phyloP scores from a whole-genome alignment of 2,797 vertebrate species.

The Halcyon smyrnensis region DNA sequence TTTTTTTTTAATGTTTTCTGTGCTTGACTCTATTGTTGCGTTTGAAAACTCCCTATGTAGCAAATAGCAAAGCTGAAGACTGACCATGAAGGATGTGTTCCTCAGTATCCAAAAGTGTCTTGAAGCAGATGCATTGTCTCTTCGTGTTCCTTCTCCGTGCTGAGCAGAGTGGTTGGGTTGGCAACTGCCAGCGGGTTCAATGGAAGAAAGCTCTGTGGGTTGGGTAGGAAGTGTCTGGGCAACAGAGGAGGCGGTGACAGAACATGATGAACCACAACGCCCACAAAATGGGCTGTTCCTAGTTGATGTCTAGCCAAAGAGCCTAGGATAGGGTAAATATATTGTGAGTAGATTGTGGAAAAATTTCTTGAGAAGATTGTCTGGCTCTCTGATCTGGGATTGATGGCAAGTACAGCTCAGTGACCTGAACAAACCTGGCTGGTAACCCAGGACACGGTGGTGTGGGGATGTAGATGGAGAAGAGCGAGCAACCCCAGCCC shows the following conservation, averaged over 20 bases:
- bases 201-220: background rate
- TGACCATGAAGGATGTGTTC: background rate
- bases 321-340: background rate
- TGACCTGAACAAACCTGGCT: background rate
- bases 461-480: background rate
- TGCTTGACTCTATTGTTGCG: background rate
- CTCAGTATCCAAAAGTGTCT: background rate
- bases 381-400: background rate
- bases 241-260: background rate
- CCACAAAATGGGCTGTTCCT: background rate
- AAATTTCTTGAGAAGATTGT: background rate
- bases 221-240: background rate
- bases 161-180: rapidly evolving
- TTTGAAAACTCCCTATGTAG: background rate
- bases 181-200: background rate
- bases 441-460: background rate
- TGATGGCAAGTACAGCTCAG: background rate
- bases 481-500: background rate
- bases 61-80: background rate
- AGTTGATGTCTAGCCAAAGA: background rate
- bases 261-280: background rate
- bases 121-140: background rate
- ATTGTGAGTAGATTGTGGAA: background rate
- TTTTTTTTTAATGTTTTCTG: background rate
- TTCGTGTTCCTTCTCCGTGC: background rate